These are phyloP conservation scores for Saguinus midas DNA, from an alignment of 2,113 vertebrate genomes.

Conservation along the genomic window DNA sequence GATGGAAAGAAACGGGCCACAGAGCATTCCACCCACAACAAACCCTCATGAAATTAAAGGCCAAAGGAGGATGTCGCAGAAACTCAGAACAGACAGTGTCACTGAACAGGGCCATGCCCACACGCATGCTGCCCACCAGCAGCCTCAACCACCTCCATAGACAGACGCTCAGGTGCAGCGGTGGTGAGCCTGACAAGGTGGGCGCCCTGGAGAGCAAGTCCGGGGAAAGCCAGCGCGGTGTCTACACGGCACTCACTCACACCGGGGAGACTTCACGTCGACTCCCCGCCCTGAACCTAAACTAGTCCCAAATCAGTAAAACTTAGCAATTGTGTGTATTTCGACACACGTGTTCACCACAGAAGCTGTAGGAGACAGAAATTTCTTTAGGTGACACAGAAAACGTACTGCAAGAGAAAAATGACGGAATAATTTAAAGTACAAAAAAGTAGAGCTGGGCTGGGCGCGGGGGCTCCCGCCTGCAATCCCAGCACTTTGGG, in stretches of 20 bases:
- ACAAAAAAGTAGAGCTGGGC: neutral
- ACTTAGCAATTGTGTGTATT: neutral
- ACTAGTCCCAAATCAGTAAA: neutral
- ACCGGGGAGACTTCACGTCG: neutral
- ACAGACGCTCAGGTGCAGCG: too few relatives aligned
- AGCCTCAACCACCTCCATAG: too few relatives aligned
- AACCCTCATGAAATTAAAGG: neutral
- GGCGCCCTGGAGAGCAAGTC: neutral
- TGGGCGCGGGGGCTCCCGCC: too few relatives aligned
- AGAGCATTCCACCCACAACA: neutral
- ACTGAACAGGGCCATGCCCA: neutral
- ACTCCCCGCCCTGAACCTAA: neutral
- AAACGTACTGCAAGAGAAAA: neutral
- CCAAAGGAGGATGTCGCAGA: neutral
- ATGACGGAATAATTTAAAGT: neutral
- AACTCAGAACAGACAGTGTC: neutral
- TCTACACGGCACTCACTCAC: neutral
- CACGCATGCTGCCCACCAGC: neutral
- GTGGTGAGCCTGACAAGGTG: neutral
- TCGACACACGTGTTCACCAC: neutral
- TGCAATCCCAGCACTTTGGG: too few relatives aligned
- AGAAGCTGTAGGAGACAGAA: neutral
- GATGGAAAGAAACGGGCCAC: neutral
- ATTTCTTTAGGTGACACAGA: neutral
- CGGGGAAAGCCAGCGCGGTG: rapidly evolving